These are phyloP conservation scores for Calliphora vicina DNA, from an alignment of 1,140 invertebrate genomes.

Conservation along the genomic window DNA sequence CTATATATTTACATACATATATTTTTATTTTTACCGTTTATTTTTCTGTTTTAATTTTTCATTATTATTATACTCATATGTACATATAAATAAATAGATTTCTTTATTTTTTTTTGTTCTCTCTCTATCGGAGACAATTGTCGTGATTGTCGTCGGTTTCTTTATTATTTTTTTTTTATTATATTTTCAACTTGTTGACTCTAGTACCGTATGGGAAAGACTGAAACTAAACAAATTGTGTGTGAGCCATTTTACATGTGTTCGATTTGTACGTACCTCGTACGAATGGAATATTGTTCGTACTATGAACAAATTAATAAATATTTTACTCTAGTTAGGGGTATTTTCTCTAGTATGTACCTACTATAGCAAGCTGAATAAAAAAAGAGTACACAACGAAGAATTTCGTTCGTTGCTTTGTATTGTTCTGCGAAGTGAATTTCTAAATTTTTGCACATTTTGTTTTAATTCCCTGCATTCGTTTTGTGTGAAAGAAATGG, in stretches of 20 bases:
- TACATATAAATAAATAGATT: background rate
- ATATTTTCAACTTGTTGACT: constrained; percentile 27
- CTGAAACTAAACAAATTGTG: background rate
- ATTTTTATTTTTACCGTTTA: constrained; percentile 31
- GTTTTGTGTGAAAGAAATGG: background rate
- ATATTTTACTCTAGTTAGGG: background rate
- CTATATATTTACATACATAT: too few species aligned
- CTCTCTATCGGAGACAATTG: background rate
- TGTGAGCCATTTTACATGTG: background rate
- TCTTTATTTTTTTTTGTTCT: constrained; percentile 7
- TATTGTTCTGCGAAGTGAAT: background rate
- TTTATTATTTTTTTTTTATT: background rate
- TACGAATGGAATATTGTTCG: background rate
- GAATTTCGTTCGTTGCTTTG: background rate
- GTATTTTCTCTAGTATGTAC: background rate
- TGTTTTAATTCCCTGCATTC: background rate
- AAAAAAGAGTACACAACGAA: too few species aligned
- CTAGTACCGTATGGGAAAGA: background rate
- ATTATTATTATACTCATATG: background rate
- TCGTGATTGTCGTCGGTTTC: background rate
- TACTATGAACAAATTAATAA: background rate
- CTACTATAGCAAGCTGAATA: background rate
- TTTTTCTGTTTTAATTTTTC: too few species aligned
- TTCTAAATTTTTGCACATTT: constrained; percentile 15
- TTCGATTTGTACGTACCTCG: background rate